phyloP scores from a whole-genome alignment of 2,797 vertebrate species.

The Agapornis canus region DNA sequence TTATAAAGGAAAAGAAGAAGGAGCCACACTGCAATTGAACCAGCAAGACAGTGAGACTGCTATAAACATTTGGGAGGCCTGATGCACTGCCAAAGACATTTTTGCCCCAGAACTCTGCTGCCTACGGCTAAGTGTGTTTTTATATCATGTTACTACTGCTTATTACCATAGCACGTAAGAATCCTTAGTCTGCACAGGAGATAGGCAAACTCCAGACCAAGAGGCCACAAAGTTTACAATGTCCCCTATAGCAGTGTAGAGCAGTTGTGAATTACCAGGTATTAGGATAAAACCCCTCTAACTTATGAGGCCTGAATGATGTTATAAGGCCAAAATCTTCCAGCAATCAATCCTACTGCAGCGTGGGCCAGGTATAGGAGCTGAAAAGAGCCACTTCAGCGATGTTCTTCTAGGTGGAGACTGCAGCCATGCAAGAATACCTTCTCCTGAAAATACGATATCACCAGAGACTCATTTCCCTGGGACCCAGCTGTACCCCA shows the following conservation, averaged over 20 bases:
- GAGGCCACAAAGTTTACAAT: neutral
- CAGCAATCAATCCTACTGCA: neutral
- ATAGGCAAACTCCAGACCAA: neutral
- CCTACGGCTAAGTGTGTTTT: neutral
- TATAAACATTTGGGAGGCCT: neutral
- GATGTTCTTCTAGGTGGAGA: neutral
- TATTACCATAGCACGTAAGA: neutral
- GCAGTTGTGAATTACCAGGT: neutral
- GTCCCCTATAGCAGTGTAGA: neutral
- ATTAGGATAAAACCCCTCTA: neutral
- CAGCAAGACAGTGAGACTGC: neutral
- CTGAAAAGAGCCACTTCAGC: neutral
- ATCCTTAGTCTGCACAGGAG: neutral
- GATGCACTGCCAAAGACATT: neutral
- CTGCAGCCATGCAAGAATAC: neutral
- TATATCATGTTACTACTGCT: neutral
- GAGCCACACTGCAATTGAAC: neutral
- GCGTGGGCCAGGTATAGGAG: fast-evolving
- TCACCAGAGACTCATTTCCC: neutral
- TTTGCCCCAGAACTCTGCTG: neutral
- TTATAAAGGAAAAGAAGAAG: neutral
- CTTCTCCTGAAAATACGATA: fast-evolving
- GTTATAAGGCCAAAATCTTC: neutral
- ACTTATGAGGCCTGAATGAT: neutral
- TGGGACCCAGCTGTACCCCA: neutral